Conservation (phyloP, 2,888 invertebrate species). For the Tipula helvola region DNA sequence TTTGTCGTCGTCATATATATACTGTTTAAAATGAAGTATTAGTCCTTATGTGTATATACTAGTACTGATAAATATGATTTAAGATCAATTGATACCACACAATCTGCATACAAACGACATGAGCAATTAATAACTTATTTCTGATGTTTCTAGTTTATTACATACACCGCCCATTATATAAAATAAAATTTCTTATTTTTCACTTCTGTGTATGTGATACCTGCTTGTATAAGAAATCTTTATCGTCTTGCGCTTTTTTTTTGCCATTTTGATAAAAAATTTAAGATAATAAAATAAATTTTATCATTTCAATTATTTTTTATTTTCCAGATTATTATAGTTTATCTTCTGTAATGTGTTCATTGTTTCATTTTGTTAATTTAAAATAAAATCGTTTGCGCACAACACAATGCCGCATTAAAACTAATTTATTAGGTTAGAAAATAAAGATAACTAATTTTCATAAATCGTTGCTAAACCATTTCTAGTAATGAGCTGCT, state of each 20-base stretch:
- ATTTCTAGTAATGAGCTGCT: background rate
- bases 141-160: background rate
- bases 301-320: conserved; percentile 4
- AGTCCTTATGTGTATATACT: background rate
- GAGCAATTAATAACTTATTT: background rate
- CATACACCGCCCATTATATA: background rate
- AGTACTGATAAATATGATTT: background rate
- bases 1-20: background rate
- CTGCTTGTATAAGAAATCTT: background rate
- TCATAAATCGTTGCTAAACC: background rate
- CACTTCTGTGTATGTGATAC: background rate
- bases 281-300: background rate
- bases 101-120: background rate
- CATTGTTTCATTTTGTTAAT: background rate
- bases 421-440: background rate
- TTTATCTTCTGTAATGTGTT: background rate
- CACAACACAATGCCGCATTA: background rate
- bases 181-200: background rate
- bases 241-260: background rate
- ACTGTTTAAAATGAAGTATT: background rate
- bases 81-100: background rate
- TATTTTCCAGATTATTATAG: background rate
- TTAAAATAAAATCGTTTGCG: background rate
- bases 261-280: background rate
- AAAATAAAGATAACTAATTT: background rate